Evolutionary conservation across 2,797 vertebrate species (phyloP).

Genomic region (Molossus molossus): DNA sequence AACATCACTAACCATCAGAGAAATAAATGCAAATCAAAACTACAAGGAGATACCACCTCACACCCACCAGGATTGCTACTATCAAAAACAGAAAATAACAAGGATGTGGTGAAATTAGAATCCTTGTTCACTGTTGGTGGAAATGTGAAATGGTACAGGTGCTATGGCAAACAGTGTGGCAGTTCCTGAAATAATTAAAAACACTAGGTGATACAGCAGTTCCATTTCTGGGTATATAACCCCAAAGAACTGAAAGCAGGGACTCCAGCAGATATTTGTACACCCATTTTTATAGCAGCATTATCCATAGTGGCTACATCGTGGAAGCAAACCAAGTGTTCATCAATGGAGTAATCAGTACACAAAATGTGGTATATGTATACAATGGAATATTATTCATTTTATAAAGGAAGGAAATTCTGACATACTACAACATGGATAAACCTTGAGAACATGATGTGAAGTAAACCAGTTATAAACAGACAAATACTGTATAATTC

Average conservation of each 20-base stretch:
- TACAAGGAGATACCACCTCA: not conserved
- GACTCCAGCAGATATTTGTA: not conserved
- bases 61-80: not conserved
- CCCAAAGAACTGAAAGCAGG: not conserved
- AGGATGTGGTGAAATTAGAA: not conserved
- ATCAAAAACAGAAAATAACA: not conserved
- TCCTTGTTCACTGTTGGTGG: not conserved
- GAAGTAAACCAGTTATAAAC: not conserved
- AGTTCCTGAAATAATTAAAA: not conserved
- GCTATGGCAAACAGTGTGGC: not conserved
- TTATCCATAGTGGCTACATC: not conserved
- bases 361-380: not conserved
- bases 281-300: not conserved
- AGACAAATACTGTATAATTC: not conserved
- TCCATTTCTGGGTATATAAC: not conserved
- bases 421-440: not conserved
- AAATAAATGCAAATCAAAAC: constrained; percentile 28
- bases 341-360: not conserved
- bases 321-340: not conserved
- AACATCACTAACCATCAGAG: not conserved
- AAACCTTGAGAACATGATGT: not conserved
- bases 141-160: not conserved
- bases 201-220: not conserved
- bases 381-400: not conserved
- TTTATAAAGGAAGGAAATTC: not conserved